Percentiles rank a stretch among this genome's conserved stretches.
Conservation (phyloP, 2,113 vertebrate species). For the Apteryx mantelli region DNA sequence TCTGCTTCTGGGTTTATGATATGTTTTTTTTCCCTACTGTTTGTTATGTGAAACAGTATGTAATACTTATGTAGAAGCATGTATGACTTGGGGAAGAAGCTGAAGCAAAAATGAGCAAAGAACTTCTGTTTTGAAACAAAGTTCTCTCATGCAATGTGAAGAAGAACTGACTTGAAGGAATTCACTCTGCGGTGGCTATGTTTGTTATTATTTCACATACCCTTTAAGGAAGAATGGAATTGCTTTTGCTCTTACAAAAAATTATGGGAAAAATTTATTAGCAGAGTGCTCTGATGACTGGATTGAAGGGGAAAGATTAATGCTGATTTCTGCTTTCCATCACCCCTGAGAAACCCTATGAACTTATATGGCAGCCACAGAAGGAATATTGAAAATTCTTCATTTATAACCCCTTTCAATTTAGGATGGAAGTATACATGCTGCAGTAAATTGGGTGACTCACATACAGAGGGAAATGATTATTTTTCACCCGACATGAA, state of each 20-base stretch:
- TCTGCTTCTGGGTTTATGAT: not conserved
- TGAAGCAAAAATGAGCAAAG: not conserved
- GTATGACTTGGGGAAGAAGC: not conserved
- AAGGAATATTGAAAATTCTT: conserved; percentile 35
- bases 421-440: conserved; percentile 1
- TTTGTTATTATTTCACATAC: not conserved
- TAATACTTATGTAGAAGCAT: not conserved
- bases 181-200: not conserved
- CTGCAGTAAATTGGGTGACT: conserved; percentile 35
- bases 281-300: not conserved
- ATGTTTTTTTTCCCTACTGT: not conserved
- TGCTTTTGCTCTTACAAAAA: not conserved
- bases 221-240: not conserved
- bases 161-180: not conserved
- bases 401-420: conserved; percentile 9
- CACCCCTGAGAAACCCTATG: not conserved
- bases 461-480: conserved; percentile 33
- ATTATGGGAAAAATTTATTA: not conserved
- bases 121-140: not conserved
- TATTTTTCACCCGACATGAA: conserved; percentile 51
- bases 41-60: not conserved
- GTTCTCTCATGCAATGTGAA: not conserved
- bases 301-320: conserved; percentile 49
- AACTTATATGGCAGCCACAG: not conserved
- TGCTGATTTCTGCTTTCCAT: conserved; percentile 3